Conservation (phyloP, 2,113 vertebrate genomes). For the Conger conger region DNA sequence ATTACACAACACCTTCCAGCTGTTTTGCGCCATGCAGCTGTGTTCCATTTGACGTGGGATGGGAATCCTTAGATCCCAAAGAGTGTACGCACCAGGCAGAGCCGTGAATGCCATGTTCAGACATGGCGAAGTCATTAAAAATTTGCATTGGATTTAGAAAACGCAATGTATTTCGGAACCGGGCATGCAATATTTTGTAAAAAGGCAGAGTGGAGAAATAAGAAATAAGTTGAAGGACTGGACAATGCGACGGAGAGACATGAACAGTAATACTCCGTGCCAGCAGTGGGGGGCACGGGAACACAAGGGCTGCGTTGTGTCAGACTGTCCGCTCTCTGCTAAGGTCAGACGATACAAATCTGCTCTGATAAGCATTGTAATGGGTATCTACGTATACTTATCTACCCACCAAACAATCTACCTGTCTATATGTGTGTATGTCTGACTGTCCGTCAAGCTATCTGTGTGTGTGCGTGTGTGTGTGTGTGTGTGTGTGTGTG, state of each 20-base stretch:
- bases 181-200: neutral
- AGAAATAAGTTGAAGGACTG: neutral
- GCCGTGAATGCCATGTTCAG: neutral
- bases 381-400: no score
- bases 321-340: no score
- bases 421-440: no score
- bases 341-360: no score
- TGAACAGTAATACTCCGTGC: neutral
- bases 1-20: constrained; percentile 6
- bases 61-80: neutral
- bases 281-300: no score
- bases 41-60: neutral
- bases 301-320: no score
- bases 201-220: neutral
- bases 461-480: no score
- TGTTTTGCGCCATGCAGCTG: neutral
- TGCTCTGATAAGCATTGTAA: no score
- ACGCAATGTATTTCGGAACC: neutral
- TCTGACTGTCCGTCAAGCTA: no score
- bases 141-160: constrained; percentile 5
- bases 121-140: neutral
- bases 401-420: no score
- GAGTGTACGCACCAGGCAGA: neutral
- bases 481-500: no score
- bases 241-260: neutral